phyloP scores from a whole-genome alignment of 2,797 vertebrate species.

The Tenualosa ilisha region DNA sequence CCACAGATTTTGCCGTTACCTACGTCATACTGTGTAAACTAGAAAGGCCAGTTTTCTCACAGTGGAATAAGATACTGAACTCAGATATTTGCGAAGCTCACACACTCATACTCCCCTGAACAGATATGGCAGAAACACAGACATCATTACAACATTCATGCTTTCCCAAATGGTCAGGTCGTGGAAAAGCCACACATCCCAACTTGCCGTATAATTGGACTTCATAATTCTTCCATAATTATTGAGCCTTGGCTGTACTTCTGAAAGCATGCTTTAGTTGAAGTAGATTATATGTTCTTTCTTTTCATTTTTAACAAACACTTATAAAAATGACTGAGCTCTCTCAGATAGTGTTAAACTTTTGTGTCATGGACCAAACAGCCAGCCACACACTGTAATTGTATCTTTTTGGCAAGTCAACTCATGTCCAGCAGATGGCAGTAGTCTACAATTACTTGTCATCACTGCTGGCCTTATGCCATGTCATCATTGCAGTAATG shows the following conservation, averaged over 20 bases:
- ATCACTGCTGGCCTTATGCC: background rate
- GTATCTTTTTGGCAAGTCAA: background rate
- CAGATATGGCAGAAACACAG: background rate
- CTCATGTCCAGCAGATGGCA: conserved; percentile 65
- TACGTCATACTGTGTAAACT: background rate
- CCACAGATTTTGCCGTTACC: background rate
- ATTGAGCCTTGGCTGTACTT: too few relatives aligned
- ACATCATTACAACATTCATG: background rate
- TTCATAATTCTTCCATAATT: background rate
- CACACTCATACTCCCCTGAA: background rate
- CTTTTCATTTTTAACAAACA: too few relatives aligned
- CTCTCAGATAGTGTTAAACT: too few relatives aligned
- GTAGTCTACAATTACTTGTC: conserved; percentile 57
- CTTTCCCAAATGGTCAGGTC: background rate
- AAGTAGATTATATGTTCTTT: too few relatives aligned
- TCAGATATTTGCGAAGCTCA: background rate
- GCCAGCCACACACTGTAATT: background rate
- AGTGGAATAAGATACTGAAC: background rate
- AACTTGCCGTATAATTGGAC: background rate
- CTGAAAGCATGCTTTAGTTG: too few relatives aligned
- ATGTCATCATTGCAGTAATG: conserved; percentile 8
- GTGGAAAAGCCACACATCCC: background rate
- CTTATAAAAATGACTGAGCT: too few relatives aligned
- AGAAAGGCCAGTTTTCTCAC: background rate
- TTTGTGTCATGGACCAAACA: too few relatives aligned